Conservation (phyloP, 2,888 invertebrate genomes). For the Argyra leucocephala region DNA sequence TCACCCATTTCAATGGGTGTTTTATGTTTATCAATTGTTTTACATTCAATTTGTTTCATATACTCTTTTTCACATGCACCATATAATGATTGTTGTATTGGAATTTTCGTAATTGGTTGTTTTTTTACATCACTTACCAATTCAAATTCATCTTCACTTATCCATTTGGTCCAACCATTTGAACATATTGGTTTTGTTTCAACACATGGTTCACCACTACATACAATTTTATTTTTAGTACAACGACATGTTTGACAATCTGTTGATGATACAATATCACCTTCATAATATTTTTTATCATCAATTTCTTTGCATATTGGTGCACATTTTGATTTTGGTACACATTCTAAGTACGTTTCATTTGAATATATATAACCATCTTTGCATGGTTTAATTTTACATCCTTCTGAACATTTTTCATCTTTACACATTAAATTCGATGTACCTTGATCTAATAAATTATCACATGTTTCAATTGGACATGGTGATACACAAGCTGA, state of each 20-base stretch:
- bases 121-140: slow-evolving; percentile 29
- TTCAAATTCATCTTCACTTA: slow-evolving; percentile 47
- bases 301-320: slow-evolving; percentile 61
- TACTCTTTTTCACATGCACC: slow-evolving; percentile 53
- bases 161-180: slow-evolving; percentile 72
- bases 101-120: slow-evolving; percentile 29
- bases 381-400: slow-evolving; percentile 64
- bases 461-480: slow-evolving; percentile 76
- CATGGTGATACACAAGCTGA: slow-evolving; percentile 74
- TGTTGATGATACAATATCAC: slow-evolving; percentile 65
- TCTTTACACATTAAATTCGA: slow-evolving; percentile 57
- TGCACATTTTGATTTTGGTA: slow-evolving; percentile 62
- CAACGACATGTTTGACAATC: slow-evolving; percentile 73
- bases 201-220: slow-evolving; percentile 61
- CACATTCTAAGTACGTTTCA: slow-evolving; percentile 58
- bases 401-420: slow-evolving; percentile 76
- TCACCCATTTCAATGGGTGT: slow-evolving; percentile 60
- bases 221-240: slow-evolving; percentile 57
- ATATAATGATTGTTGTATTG: slow-evolving; percentile 27
- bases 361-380: slow-evolving; percentile 65
- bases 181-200: slow-evolving; percentile 46
- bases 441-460: slow-evolving; percentile 55
- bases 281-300: slow-evolving; percentile 61
- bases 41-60: slow-evolving; percentile 67
- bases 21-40: slow-evolving; percentile 54